These are phyloP conservation scores for Malurus splendens DNA, from an alignment of 2,797 vertebrate genomes.

Conservation along the genomic window DNA sequence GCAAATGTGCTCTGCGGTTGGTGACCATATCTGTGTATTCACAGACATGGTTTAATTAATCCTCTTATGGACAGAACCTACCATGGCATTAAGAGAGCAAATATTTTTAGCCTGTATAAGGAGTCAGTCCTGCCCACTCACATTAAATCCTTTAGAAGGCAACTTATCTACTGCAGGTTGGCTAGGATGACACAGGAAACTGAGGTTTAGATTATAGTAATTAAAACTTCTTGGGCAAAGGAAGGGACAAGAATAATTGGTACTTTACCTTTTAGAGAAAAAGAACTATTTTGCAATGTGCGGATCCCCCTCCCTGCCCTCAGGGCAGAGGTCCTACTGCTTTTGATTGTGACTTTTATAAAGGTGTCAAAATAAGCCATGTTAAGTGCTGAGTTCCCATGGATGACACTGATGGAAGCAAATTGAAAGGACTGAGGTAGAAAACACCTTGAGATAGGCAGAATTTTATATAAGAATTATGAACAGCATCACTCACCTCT, in stretches of 20 bases:
- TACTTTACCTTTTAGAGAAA: neutral
- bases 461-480: neutral
- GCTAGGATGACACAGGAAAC: neutral
- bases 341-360: neutral
- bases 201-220: conserved; percentile 17
- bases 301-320: neutral
- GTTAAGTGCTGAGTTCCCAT: neutral
- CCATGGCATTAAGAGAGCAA: conserved; percentile 23
- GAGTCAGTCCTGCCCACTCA: neutral
- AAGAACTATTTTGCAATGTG: neutral
- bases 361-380: neutral
- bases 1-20: neutral
- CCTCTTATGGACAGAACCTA: conserved; percentile 20
- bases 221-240: neutral
- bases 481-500: neutral
- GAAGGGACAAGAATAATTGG: neutral
- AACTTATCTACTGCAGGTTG: conserved; percentile 23
- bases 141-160: neutral
- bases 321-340: neutral
- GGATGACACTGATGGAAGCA: neutral
- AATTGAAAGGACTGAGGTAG: neutral
- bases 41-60: conserved; percentile 45
- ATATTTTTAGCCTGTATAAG: conserved; percentile 39
- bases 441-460: neutral
- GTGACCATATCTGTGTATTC: conserved; percentile 16